Evolutionary conservation across 2,888 invertebrate genomes (phyloP).

Genomic region (Neoitamus cyanurus): DNA sequence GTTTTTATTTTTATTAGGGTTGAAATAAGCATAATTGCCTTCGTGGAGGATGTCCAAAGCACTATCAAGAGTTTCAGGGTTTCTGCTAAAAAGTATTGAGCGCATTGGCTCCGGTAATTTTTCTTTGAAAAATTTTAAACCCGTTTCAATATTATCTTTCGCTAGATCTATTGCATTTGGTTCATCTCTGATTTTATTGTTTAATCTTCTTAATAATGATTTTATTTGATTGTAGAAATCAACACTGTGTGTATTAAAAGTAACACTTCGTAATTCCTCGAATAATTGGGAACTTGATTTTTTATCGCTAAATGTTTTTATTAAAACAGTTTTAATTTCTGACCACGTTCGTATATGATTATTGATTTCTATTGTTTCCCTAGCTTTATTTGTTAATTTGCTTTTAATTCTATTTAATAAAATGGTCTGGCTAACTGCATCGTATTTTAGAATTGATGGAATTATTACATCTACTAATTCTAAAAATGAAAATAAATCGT

Average conservation of each 20-base stretch:
- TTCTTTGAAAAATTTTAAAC: neutral
- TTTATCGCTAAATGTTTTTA: conserved; percentile 46
- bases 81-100: neutral
- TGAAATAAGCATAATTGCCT: neutral
- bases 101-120: conserved; percentile 12
- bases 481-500: conserved; percentile 35
- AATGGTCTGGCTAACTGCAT: conserved; percentile 6
- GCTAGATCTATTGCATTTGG: neutral
- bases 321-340: conserved; percentile 29
- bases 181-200: conserved; percentile 32
- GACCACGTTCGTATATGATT: conserved; percentile 22
- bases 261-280: conserved; percentile 30
- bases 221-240: conserved; percentile 35
- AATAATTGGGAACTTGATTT: conserved; percentile 15
- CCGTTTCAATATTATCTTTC: neutral
- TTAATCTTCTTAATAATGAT: conserved; percentile 10
- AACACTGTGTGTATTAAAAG: conserved; percentile 35
- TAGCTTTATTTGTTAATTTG: conserved; percentile 34
- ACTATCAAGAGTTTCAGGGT: neutral
- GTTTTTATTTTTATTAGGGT: neutral
- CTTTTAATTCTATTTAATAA: conserved; percentile 44
- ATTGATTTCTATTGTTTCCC: conserved; percentile 46
- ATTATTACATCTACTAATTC: neutral
- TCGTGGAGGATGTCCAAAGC: conserved; percentile 2
- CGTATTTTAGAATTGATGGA: neutral